Evolutionary conservation across 1,140 invertebrate species (phyloP), one percentile per base, ranked within the genome.

Genomic region (Caenorhabditis remanei): DNA sequence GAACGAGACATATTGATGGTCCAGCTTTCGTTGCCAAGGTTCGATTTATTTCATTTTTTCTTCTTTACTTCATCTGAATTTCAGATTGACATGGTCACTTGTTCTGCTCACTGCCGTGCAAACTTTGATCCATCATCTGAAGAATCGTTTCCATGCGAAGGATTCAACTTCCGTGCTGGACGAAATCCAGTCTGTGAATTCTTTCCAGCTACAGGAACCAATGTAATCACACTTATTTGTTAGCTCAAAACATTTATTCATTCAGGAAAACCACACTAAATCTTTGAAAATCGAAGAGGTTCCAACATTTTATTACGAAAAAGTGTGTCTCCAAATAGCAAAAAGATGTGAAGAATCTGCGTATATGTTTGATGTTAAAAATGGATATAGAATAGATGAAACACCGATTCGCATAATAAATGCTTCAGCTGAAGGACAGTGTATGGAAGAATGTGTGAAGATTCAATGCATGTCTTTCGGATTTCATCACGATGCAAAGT

Each of bases 81-180:
- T 48, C 61, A 87, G 86, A 63, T 83, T 9, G 86, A 87, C 63
- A 83, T 87, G 61, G 79, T 71, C 3, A 71, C 79, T 6, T 87
- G 86, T 32, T 82, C 86, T 19, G 24, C 53, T 56, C 86, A 83
- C 13, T 87, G 86, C n/a, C 79, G 82, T 24, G 43, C 53, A 11
- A 87, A 87, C 24, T 53, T 41, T n/a, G 75, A 87, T 75, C 82
- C 86, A 19, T 87, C 86, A 9, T 53, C 53, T 40, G 86, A 83
- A 24, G 61, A 48, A 40, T n/a, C 61, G 24, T 75, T 87, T 55
- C 86, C 79, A 16, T 87, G 86, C 55, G 41, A 63, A 65, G 86
- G 86, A 9, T 87, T 87, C 53, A 87, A 87, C 32, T 84, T 87
- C 48, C 86, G 82, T n/a, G 58, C 79, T 55, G 79, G 61, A 6